Percentiles rank a stretch among this genome's conserved stretches.
Evolutionary conservation across 2,113 vertebrate genomes (phyloP).

Genomic region (Mobula birostris): DNA sequence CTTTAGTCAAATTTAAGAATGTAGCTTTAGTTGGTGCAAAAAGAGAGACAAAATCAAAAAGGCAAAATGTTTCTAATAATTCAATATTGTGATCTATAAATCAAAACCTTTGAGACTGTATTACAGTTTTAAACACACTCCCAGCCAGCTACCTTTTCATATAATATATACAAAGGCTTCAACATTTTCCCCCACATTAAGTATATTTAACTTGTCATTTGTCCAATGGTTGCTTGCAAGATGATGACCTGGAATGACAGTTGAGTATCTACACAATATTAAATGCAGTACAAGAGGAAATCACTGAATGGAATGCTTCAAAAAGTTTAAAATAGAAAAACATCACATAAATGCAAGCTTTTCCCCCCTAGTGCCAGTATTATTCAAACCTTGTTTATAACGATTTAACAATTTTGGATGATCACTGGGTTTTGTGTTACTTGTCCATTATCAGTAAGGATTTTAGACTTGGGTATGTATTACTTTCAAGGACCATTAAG

Average conservation of each 20-base stretch:
- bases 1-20: neutral
- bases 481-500: neutral
- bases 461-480: neutral
- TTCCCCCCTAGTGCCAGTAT: neutral
- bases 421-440: neutral
- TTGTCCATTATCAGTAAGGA: neutral
- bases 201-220: neutral
- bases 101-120: neutral
- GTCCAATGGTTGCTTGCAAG: neutral
- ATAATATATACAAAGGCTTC: neutral
- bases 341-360: neutral
- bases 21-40: neutral
- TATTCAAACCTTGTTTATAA: neutral
- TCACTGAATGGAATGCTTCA: neutral
- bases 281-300: neutral
- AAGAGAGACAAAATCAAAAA: neutral
- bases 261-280: neutral
- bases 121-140: constrained; percentile 30
- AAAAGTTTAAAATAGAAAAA: neutral
- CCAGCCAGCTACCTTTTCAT: constrained; percentile 22
- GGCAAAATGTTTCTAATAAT: neutral
- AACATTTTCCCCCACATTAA: neutral
- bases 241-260: neutral
- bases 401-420: neutral
- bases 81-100: neutral